Evolutionary conservation across 64 coral and sea anemone species (phyloP).

Genomic region (Anthopleura sola): DNA sequence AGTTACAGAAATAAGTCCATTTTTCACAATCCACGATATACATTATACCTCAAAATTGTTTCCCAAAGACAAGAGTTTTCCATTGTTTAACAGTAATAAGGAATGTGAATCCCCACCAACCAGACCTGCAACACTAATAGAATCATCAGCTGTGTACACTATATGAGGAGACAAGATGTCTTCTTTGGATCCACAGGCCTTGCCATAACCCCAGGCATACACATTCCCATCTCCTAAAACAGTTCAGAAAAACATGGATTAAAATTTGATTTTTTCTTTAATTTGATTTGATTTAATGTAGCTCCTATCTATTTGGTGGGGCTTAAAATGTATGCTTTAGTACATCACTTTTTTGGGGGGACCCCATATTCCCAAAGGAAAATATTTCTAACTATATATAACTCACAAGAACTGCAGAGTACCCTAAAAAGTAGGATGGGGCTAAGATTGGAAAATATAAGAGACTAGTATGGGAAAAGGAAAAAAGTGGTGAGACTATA

Average conservation of each 20-base stretch:
- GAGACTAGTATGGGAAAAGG: too few species aligned
- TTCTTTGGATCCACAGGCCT: conserved; percentile 81
- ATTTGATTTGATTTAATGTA: too few species aligned
- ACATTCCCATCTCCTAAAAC: conserved; percentile 60
- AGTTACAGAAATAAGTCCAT: neutral
- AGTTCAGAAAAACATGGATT: neutral
- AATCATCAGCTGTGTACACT: conserved; percentile 24
- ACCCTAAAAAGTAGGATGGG: too few species aligned
- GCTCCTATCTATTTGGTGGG: too few species aligned
- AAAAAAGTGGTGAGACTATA: too few species aligned
- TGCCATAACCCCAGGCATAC: conserved; percentile 94
- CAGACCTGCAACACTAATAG: conserved; percentile 27
- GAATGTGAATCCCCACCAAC: conserved; percentile 97
- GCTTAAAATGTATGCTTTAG: too few species aligned
- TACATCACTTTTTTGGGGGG: too few species aligned
- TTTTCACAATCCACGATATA: neutral
- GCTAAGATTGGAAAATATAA: too few species aligned
- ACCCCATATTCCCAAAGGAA: too few species aligned
- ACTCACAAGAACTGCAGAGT: neutral
- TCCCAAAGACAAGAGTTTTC: conserved; percentile 67
- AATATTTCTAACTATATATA: too few species aligned
- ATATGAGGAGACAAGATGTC: conserved; percentile 52
- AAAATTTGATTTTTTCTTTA: too few species aligned
- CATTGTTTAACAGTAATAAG: conserved; percentile 61
- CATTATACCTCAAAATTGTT: conserved; percentile 84